Conservation (phyloP, 2,888 invertebrate species). For the Ptychoptera contaminata region DNA sequence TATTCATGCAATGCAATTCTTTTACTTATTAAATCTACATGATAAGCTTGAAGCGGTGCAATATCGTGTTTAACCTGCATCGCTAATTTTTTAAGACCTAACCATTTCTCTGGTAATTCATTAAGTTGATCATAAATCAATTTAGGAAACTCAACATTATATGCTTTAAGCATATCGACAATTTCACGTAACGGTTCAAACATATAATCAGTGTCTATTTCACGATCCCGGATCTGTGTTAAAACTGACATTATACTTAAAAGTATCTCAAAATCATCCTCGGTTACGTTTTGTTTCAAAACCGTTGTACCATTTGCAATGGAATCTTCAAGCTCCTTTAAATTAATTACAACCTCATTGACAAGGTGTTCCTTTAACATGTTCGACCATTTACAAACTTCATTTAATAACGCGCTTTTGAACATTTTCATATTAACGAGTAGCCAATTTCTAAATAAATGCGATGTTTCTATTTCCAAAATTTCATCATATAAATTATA, state of each 20-base stretch:
- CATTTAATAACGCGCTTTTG: conserved; percentile 70
- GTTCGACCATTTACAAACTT: conserved; percentile 78
- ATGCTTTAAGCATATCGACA: conserved; percentile 66
- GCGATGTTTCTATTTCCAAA: conserved; percentile 27
- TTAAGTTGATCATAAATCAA: conserved; percentile 62
- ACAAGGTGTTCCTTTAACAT: conserved; percentile 74
- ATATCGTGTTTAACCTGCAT: conserved; percentile 71
- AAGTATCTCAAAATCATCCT: conserved; percentile 72
- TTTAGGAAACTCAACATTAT: conserved; percentile 73
- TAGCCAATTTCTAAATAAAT: conserved; percentile 61
- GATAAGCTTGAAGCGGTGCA: conserved; percentile 70
- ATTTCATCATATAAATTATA: conserved; percentile 23
- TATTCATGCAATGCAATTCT: conserved; percentile 67
- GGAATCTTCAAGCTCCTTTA: conserved; percentile 51
- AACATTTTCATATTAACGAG: conserved; percentile 60
- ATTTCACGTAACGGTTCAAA: conserved; percentile 81
- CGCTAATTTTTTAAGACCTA: conserved; percentile 66
- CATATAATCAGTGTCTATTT: conserved; percentile 66
- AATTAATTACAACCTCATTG: conserved; percentile 61
- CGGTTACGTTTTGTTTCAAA: conserved; percentile 52
- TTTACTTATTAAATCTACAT: conserved; percentile 71
- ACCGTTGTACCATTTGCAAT: conserved; percentile 57
- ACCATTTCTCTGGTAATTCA: conserved; percentile 80
- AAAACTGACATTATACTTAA: conserved; percentile 72
- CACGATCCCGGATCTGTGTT: conserved; percentile 49